Conservation (phyloP, 37 sponge, comb jelly and placozoan species). For the Mnemiopsis leidyi region DNA sequence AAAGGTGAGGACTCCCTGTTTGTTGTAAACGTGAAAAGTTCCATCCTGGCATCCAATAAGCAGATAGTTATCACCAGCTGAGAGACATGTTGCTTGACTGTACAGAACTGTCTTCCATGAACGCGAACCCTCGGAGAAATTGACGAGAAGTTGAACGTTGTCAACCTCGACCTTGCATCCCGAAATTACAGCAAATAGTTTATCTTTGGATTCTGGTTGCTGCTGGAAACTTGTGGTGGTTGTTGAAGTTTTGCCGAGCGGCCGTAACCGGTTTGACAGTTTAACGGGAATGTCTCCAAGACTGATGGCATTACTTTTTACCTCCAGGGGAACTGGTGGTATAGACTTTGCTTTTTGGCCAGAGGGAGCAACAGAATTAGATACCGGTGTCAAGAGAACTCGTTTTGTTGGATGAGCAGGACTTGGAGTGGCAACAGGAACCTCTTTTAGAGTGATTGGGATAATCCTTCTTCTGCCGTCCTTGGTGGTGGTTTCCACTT, state of each 20-base stretch:
- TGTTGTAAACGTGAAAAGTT: not conserved
- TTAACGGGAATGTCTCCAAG: slow-evolving; percentile 18
- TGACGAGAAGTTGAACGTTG: not conserved
- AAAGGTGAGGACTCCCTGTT: not conserved
- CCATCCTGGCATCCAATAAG: slow-evolving; percentile 37
- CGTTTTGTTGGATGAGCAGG: slow-evolving; percentile 8
- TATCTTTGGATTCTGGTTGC: not conserved
- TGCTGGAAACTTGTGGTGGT: not conserved
- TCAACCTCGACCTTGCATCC: slow-evolving; percentile 26
- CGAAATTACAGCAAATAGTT: slow-evolving; percentile 26
- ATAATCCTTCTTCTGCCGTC: slow-evolving; percentile 47
- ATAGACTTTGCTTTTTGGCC: not conserved
- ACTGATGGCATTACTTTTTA: not conserved
- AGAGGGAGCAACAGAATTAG: not conserved
- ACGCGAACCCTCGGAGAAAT: not conserved
- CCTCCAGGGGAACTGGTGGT: not conserved
- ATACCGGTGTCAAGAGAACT: not conserved
- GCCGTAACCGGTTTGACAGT: not conserved
- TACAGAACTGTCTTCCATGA: not conserved
- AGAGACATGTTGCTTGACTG: not conserved
- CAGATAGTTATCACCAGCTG: not conserved
- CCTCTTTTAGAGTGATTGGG: slow-evolving; percentile 43
- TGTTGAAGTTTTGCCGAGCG: not conserved
- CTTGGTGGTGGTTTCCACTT: slow-evolving; percentile 41
- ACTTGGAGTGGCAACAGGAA: not conserved